Percentiles rank a stretch among this genome's conserved stretches.
Evolutionary conservation across 2,888 invertebrate genomes (phyloP).

Genomic region (Plebejus anna): DNA sequence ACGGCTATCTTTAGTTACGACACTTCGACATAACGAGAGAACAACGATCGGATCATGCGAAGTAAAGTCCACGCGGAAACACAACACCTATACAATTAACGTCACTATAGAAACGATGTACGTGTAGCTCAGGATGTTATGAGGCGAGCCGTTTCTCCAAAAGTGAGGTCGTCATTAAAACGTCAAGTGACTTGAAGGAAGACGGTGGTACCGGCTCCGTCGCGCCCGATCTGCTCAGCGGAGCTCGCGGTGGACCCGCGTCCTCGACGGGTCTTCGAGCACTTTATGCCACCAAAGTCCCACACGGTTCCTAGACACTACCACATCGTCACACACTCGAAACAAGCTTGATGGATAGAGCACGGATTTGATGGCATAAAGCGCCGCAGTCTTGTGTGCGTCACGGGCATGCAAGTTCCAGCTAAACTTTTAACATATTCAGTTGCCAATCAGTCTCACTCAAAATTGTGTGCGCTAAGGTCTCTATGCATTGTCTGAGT

Average conservation of each 20-base stretch:
- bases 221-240: constrained; percentile 69
- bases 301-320: constrained; percentile 34
- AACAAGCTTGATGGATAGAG: constrained; percentile 33
- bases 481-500: constrained; percentile 49
- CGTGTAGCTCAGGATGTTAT: constrained; percentile 51
- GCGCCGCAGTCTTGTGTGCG: constrained; percentile 43
- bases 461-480: constrained; percentile 58
- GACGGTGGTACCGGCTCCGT: constrained; percentile 74
- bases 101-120: constrained; percentile 49
- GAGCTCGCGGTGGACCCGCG: constrained; percentile 51
- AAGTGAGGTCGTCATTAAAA: constrained; percentile 34
- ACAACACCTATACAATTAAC: constrained; percentile 65
- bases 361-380: constrained; percentile 36
- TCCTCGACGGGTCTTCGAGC: constrained; percentile 40
- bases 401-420: constrained; percentile 65
- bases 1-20: constrained; percentile 26
- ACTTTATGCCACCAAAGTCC: constrained; percentile 51
- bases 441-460: constrained; percentile 22
- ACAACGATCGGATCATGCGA: constrained; percentile 75
- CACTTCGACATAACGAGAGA: constrained; percentile 39
- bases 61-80: constrained; percentile 70
- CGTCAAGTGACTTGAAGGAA: constrained; percentile 46
- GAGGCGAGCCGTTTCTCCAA: constrained; percentile 45
- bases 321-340: constrained; percentile 35
- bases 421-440: constrained; percentile 12